These are phyloP conservation scores for Euwallacea similis DNA, from an alignment of 1,140 invertebrate species.

Conservation along the genomic window DNA sequence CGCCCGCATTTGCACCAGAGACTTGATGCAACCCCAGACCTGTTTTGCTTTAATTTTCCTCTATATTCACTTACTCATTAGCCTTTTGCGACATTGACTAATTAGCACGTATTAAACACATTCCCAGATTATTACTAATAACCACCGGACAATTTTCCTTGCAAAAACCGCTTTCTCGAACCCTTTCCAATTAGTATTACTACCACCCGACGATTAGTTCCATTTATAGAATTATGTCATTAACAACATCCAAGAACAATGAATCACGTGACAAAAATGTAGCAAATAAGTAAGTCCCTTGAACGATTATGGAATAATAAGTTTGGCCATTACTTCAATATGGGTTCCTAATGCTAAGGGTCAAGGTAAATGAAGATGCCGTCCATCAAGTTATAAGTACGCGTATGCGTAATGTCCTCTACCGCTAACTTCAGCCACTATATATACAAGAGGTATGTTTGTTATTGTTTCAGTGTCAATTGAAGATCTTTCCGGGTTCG, in stretches of 20 bases:
- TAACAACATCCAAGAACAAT: constrained; percentile 1
- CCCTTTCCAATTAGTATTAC: too few species aligned
- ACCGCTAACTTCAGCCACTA: constrained; percentile 39
- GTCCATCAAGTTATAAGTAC: neutral
- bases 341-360: constrained; percentile 8
- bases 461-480: constrained; percentile 34
- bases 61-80: too few species aligned
- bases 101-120: too few species aligned
- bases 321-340: neutral
- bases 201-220: neutral
- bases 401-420: neutral
- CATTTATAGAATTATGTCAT: constrained; percentile 2
- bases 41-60: too few species aligned
- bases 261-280: neutral
- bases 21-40: too few species aligned
- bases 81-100: too few species aligned
- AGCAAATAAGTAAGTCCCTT: neutral
- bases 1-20: too few species aligned
- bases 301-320: constrained; percentile 9
- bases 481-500: too few species aligned
- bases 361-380: constrained; percentile 19
- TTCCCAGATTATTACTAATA: too few species aligned
- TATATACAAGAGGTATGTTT: constrained; percentile 30
- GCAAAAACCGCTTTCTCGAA: too few species aligned
- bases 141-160: too few species aligned